phyloP scores from a whole-genome alignment of 2,113 vertebrate genomes.

The Coryphaenoides rupestris region DNA sequence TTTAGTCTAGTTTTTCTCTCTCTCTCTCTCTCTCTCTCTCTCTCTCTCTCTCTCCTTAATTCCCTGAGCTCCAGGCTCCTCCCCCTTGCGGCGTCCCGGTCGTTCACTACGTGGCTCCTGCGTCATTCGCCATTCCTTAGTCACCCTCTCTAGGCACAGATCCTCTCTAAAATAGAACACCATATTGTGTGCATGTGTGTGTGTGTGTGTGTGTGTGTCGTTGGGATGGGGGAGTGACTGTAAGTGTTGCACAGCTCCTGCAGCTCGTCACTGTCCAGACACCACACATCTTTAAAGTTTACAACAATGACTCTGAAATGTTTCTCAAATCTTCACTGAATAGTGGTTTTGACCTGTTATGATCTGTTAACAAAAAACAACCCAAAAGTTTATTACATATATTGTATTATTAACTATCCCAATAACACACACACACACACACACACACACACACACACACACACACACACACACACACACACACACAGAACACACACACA shows the following conservation, averaged over 20 bases:
- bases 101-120: no score
- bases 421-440: constrained; percentile 26
- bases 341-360: background rate
- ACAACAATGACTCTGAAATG: constrained; percentile 30
- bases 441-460: constrained; percentile 3
- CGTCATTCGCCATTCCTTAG: no score
- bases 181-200: background rate
- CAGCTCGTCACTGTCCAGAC: constrained; percentile 56
- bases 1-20: background rate
- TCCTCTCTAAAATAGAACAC: no score
- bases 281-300: constrained; percentile 45
- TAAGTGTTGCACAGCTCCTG: constrained; percentile 56
- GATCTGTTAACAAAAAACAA: background rate
- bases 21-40: background rate
- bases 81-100: no score
- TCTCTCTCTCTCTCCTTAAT: background rate
- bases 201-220: constrained; percentile 19
- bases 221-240: constrained; percentile 44
- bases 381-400: constrained; percentile 2
- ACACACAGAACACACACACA: constrained; percentile 2
- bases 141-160: no score
- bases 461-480: constrained; percentile 2
- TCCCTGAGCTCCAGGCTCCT: background rate
- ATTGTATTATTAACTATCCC: constrained; percentile 40
- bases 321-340: constrained; percentile 47